These are phyloP conservation scores for Solenopsis invicta DNA, from an alignment of 1,140 invertebrate genomes.

Conservation along the genomic window DNA sequence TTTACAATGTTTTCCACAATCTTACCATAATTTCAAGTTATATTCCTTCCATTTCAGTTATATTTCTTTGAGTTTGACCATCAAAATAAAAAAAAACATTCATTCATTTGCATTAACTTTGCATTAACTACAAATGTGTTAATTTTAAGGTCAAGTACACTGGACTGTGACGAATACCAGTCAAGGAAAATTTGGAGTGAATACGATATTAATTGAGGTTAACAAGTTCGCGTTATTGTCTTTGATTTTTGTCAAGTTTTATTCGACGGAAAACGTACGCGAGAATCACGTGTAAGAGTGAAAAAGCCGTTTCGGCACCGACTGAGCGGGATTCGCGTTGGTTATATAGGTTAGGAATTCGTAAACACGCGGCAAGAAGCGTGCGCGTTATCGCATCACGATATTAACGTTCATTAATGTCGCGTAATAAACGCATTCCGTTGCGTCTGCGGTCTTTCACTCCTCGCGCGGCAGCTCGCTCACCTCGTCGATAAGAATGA, in stretches of 20 bases:
- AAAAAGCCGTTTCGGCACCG: background rate
- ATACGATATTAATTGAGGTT: no score
- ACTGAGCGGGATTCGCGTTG: background rate
- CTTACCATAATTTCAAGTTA: no score
- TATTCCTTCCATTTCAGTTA: no score
- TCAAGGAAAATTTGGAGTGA: no score
- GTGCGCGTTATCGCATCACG: background rate
- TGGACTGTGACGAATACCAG: no score
- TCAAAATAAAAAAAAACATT: no score
- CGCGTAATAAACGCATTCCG: background rate
- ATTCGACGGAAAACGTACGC: background rate
- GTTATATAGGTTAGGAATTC: constrained; percentile 49
- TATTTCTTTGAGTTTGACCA: no score
- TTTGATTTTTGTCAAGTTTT: background rate
- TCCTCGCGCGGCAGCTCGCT: background rate
- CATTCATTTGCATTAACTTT: no score
- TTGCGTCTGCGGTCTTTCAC: background rate
- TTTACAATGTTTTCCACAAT: no score
- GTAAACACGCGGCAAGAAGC: constrained; percentile 38
- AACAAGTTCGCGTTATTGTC: background rate
- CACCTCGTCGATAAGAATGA: background rate
- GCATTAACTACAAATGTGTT: no score
- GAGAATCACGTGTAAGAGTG: background rate
- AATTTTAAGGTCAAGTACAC: no score
- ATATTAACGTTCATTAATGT: background rate